Conservation (phyloP, 2,888 invertebrate genomes). For the Campoplex nolae region DNA sequence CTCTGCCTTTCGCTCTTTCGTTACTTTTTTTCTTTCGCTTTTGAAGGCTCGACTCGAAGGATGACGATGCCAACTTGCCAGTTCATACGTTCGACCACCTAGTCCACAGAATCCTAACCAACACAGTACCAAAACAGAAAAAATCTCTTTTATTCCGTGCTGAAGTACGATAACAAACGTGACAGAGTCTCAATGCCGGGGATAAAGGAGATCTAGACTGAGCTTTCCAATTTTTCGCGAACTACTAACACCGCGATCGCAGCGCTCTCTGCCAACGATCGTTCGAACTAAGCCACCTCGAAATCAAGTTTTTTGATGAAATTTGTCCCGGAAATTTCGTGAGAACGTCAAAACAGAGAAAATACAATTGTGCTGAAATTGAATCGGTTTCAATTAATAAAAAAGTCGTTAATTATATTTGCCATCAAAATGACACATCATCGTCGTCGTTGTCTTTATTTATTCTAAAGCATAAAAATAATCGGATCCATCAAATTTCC, state of each 20-base stretch:
- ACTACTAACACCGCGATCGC: neutral
- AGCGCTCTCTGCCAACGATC: neutral
- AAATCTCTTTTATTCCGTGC: too few species aligned
- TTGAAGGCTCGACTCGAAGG: neutral
- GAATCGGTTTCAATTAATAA: too few species aligned
- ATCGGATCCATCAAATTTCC: neutral
- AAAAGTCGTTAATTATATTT: too few species aligned
- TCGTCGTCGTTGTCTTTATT: neutral
- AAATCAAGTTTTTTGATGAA: neutral
- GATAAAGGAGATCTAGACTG: neutral
- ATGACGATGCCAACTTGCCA: conserved; percentile 11
- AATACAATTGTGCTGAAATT: neutral
- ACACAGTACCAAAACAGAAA: neutral
- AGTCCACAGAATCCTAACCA: neutral
- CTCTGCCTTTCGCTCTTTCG: neutral
- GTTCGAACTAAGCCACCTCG: neutral
- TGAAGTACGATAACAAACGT: too few species aligned
- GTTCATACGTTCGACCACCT: neutral
- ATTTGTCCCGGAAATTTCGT: neutral
- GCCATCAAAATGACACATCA: neutral
- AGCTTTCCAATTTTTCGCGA: neutral
- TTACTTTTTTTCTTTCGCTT: neutral
- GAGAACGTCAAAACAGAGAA: neutral
- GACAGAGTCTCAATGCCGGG: neutral
- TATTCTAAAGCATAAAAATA: neutral